These are phyloP conservation scores for Hirundo rustica DNA, from an alignment of 2,797 vertebrate species.

Conservation along the genomic window DNA sequence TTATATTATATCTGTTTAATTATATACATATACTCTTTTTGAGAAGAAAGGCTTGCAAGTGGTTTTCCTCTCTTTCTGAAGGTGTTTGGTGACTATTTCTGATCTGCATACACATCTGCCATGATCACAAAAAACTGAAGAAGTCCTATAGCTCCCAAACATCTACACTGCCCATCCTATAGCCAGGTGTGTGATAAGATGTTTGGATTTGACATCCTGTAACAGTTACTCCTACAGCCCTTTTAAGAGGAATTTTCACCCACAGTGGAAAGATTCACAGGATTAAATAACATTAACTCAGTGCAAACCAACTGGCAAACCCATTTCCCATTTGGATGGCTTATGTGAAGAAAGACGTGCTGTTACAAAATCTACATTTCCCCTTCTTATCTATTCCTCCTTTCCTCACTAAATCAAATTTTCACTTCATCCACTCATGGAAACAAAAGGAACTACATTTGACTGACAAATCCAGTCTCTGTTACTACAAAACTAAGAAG, in stretches of 20 bases:
- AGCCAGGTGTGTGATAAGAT: neutral
- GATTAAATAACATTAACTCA: neutral
- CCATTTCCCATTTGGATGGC: rapidly evolving
- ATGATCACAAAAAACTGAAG: neutral
- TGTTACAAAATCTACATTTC: neutral
- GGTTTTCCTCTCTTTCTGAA: neutral
- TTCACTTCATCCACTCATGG: neutral
- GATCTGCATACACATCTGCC: neutral
- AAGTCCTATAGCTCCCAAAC: neutral
- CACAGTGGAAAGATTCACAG: rapidly evolving
- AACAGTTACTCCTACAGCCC: neutral
- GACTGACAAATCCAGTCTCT: neutral
- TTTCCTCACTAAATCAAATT: neutral
- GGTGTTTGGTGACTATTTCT: neutral
- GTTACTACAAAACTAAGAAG: neutral
- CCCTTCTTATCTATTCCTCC: neutral
- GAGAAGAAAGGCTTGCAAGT: neutral
- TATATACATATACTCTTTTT: neutral
- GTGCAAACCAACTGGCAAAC: neutral
- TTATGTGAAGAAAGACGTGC: neutral
- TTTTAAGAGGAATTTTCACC: neutral
- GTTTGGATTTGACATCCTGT: neutral
- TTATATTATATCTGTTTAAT: neutral
- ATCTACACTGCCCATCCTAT: neutral
- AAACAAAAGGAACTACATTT: neutral